Base-by-base conservation (phyloP, 1,140 invertebrate species). In the Onthophagus taurus region DNA sequence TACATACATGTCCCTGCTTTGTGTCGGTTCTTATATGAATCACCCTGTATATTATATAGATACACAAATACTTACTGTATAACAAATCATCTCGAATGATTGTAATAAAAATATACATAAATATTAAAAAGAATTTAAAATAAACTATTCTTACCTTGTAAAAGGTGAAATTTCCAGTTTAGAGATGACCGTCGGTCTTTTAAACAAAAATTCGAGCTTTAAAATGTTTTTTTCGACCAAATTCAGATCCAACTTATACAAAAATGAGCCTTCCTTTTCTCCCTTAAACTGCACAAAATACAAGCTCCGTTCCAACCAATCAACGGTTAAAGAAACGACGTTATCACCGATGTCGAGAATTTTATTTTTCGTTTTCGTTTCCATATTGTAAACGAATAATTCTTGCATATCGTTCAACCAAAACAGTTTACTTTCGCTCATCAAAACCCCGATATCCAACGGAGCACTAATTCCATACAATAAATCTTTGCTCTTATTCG, bases 351-450 rank as follows among this genome's bases (percentile, higher is more conserved):
- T 68, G 7, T 81, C 70, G 3, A 77, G 60, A 44, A 88, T 68
- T 71, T 82, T 77, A 0, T 71, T 73, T 2, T 67, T 69, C 11
- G 76, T 73, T 0, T 49, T 37, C 0, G 70, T 63, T 0, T 54
- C 70, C 4, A 79, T 63, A 44, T 76, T 67, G 1, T 78, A 77
- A 1, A 74, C 75, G 17, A 87, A 77, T 26, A 91, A 62, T 59
- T 88, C 81, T 41, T 82, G 76, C 52, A 82, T 76, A 53, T 87
- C 80, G 53, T 90, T 85, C 3, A 91, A 76, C 87, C 88, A 93
- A 50, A 82, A 88, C 6, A 89, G 68, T 26, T 78, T 74, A 38
- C 78, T 72, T 59, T 91, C 87, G 35, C 74, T 69, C n/a, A 72
- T 69, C 9, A 78, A 65, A 18, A 77, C 71, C 2, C 71, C 67